Evolutionary conservation across 2,113 vertebrate genomes (phyloP).

Genomic region (Nipponia nippon): DNA sequence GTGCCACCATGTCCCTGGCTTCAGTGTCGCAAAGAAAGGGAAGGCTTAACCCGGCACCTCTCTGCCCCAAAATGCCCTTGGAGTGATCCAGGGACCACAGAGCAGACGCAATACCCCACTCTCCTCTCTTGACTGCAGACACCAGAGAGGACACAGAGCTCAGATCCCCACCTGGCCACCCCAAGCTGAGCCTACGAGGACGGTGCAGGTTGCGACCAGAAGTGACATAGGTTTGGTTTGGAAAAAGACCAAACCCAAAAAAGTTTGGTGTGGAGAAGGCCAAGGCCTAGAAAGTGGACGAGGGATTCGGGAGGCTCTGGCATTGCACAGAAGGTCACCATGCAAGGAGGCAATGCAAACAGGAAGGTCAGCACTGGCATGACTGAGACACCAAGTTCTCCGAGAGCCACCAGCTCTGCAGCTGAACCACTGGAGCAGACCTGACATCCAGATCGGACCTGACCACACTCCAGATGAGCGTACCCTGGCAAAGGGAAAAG

Average conservation of each 20-base stretch:
- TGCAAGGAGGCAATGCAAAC: not conserved
- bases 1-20: not conserved
- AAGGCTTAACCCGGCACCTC: not conserved
- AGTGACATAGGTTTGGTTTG: not conserved
- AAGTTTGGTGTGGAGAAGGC: not conserved
- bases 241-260: not conserved
- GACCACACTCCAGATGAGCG: not conserved
- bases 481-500: not conserved
- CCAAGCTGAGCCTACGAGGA: not conserved
- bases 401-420: not conserved
- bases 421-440: not conserved
- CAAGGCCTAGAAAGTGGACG: not conserved
- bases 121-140: not conserved
- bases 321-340: not conserved
- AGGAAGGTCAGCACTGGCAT: not conserved
- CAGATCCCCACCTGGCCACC: not conserved
- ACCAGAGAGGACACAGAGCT: not conserved
- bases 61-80: not conserved
- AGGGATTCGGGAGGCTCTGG: not conserved
- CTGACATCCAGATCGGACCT: not conserved
- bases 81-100: not conserved
- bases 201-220: not conserved
- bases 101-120: not conserved
- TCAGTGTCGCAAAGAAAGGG: not conserved
- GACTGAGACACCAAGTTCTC: not conserved